These are phyloP conservation scores for Carapus acus DNA, from an alignment of 2,797 vertebrate genomes.

Conservation along the genomic window DNA sequence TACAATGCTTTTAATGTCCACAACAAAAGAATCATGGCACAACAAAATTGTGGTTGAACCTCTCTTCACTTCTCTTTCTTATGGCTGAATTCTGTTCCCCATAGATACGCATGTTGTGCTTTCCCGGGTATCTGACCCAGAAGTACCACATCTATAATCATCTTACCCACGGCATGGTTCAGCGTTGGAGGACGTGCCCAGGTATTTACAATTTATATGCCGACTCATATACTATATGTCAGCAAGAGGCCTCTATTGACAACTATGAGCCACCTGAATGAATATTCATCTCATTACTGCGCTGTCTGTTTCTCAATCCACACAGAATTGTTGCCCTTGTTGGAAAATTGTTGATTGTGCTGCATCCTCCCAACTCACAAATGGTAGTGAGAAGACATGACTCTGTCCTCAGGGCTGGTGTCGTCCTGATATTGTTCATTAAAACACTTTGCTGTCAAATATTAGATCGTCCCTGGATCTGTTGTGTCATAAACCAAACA, in stretches of 20 bases:
- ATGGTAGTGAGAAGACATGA: constrained; percentile 19
- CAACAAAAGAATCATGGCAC: too few relatives aligned
- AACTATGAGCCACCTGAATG: too few relatives aligned
- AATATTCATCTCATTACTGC: too few relatives aligned
- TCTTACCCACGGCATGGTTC: background rate
- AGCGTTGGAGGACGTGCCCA: too few relatives aligned
- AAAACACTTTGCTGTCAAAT: constrained; percentile 62
- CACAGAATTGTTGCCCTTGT: constrained; percentile 34
- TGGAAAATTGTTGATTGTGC: constrained; percentile 30
- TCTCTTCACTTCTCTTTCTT: too few relatives aligned
- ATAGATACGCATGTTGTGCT: background rate
- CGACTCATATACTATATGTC: too few relatives aligned
- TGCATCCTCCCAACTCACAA: constrained; percentile 34
- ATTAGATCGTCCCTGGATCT: constrained; percentile 58
- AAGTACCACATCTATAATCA: background rate
- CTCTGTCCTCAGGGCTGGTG: constrained; percentile 40
- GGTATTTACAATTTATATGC: too few relatives aligned
- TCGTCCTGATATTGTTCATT: constrained; percentile 59
- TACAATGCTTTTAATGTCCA: too few relatives aligned
- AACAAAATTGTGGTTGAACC: too few relatives aligned
- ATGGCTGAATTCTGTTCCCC: too few relatives aligned
- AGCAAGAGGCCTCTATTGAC: too few relatives aligned
- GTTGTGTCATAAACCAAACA: constrained; percentile 51
- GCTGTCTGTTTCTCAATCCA: too few relatives aligned
- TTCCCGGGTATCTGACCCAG: background rate